Percentiles rank a stretch among this genome's conserved stretches.
These are phyloP conservation scores for Nylanderia fulva DNA, from an alignment of 1,140 invertebrate genomes.

Conservation along the genomic window DNA sequence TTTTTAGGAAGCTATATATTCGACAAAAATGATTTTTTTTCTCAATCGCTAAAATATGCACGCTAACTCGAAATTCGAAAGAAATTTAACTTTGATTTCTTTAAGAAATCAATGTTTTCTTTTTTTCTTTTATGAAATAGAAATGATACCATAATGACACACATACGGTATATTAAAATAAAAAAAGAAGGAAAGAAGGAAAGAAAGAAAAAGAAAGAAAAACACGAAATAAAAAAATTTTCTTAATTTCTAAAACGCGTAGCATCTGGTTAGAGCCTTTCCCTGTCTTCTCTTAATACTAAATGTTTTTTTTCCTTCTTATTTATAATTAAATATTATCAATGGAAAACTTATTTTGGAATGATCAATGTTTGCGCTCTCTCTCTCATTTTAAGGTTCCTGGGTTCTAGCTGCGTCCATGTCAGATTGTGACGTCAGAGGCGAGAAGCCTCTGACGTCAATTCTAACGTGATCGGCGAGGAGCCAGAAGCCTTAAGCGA, in stretches of 20 bases:
- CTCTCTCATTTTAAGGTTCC: no score
- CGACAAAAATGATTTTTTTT: slow-evolving; percentile 1
- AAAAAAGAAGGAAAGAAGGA: background rate
- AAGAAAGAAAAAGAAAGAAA: slow-evolving; percentile 11
- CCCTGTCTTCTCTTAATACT: slow-evolving; percentile 55
- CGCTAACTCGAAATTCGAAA: slow-evolving; percentile 40
- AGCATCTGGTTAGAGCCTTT: slow-evolving; percentile 63
- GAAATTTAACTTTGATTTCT: slow-evolving; percentile 28
- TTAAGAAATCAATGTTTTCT: slow-evolving; percentile 21
- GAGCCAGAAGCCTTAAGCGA: no score
- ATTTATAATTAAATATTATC: slow-evolving; percentile 56
- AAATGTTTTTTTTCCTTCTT: slow-evolving; percentile 37
- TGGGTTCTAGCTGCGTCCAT: no score
- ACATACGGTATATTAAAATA: slow-evolving; percentile 47
- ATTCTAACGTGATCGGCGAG: no score
- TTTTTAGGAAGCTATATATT: slow-evolving; percentile 33
- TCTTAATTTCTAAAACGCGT: slow-evolving; percentile 56
- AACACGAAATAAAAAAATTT: slow-evolving; percentile 53
- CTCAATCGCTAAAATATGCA: slow-evolving; percentile 25
- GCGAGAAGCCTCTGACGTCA: no score
- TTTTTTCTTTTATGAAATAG: background rate
- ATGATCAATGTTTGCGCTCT: slow-evolving; percentile 65
- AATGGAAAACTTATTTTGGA: slow-evolving; percentile 68
- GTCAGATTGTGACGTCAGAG: no score
- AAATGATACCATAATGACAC: slow-evolving; percentile 38